Conservation (phyloP, 2,797 vertebrate genomes). For the Stomatorhinus walkeri region DNA sequence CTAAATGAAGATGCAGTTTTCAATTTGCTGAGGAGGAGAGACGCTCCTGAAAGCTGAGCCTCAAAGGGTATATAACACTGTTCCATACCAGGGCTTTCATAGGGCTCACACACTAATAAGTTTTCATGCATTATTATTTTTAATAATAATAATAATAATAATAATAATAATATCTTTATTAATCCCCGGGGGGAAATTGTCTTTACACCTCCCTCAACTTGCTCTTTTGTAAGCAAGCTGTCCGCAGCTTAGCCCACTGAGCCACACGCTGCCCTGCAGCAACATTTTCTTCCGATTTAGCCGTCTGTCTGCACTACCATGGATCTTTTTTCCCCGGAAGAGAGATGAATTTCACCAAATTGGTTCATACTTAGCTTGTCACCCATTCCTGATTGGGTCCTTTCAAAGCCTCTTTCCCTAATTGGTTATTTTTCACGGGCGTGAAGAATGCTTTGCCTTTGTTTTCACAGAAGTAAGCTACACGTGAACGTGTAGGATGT, state of each 20-base stretch:
- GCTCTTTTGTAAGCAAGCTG: too few relatives aligned
- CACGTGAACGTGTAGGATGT: not conserved
- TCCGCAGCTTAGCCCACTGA: too few relatives aligned
- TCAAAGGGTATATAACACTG: not conserved
- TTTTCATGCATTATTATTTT: not conserved
- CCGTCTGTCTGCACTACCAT: not conserved
- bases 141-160: too few relatives aligned
- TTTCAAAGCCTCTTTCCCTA: not conserved
- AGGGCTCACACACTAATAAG: not conserved
- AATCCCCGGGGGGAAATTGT: too few relatives aligned
- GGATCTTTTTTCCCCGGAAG: not conserved
- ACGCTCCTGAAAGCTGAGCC: not conserved
- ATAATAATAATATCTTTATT: too few relatives aligned
- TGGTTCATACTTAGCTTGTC: not conserved
- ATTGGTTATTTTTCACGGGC: not conserved
- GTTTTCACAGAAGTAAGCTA: not conserved
- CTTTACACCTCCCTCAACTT: too few relatives aligned
- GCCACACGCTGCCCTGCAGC: too few relatives aligned
- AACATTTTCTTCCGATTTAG: not conserved
- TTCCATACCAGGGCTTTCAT: not conserved
- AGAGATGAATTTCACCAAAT: not conserved
- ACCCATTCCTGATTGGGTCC: not conserved
- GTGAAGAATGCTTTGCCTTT: not conserved
- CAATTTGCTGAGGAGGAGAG: not conserved
- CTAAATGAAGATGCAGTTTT: not conserved